These are phyloP conservation scores for Pocota personata DNA, from an alignment of 2,888 invertebrate species.

Conservation along the genomic window DNA sequence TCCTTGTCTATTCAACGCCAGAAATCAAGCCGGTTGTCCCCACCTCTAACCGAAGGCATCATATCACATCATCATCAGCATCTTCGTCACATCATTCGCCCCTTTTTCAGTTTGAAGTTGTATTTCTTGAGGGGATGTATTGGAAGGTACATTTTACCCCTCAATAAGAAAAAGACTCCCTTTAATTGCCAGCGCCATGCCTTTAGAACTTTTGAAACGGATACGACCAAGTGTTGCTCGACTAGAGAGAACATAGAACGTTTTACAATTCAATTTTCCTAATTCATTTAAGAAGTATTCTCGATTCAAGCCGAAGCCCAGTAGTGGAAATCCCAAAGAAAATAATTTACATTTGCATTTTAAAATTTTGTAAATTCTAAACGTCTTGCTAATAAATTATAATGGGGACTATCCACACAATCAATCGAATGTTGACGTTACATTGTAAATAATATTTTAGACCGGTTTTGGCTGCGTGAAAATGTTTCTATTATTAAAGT, in stretches of 20 bases:
- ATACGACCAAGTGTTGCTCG: conserved; percentile 44
- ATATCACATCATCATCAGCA: conserved; percentile 31
- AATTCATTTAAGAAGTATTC: conserved; percentile 75
- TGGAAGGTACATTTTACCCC: neutral
- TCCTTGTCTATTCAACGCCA: conserved; percentile 41
- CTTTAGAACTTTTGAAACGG: conserved; percentile 46
- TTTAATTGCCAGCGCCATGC: conserved; percentile 60
- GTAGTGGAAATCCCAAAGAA: neutral
- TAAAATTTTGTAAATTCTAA: conserved; percentile 1
- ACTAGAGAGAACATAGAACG: conserved; percentile 25
- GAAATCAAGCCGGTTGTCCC: conserved; percentile 34
- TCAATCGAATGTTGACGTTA: neutral
- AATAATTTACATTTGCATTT: conserved; percentile 14
- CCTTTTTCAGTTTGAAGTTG: conserved; percentile 63
- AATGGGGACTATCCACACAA: neutral
- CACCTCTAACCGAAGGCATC: neutral
- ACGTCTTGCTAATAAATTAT: neutral
- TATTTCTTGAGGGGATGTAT: conserved; percentile 16
- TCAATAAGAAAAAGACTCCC: conserved; percentile 7
- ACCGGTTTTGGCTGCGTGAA: no score
- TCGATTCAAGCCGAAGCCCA: conserved; percentile 52
- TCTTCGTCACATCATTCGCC: conserved; percentile 66
- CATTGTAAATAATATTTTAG: neutral
- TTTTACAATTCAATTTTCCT: conserved; percentile 75
- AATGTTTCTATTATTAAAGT: no score